Base-by-base conservation (phyloP, 2,797 vertebrate species). In the Sebastes hubbsi region DNA sequence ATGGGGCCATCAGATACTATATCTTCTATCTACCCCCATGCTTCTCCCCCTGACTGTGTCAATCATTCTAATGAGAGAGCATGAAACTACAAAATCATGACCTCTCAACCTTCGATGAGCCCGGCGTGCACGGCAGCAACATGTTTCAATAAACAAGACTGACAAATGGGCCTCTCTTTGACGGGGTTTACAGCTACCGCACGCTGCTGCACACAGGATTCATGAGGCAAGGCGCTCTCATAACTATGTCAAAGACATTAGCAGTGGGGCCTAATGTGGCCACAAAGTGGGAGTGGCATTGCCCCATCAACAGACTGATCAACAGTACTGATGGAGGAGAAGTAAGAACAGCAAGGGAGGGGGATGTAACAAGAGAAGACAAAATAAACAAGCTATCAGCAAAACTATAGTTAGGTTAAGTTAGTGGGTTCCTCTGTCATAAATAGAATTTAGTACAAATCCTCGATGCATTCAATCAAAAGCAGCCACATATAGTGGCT, bases 191-290 rank as follows among this genome's bases (percentile, higher is more conserved):
- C 63, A 55, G 80, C 82, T 73, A 38, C 73, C 77, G 62, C 32
- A 49, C 30, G 25, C 67, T 42, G 62, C 81, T 66, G 67, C 73
- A 77, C 65, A 61, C 30, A 3, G 29, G 60, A 68, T 90, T 87
- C 82, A 86, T 58, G 81, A 89, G 83, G 62, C 76, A 25, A 58
- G 61, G 38, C 27, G 18, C 75, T 74, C 80, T 59, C 75, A 68
- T 82, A 88, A 88, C 82, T 54, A 27, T 55, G 84, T 81, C 88
- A 82, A 36, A 85, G 75, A 68, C 81, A 80, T 88, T 86, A 87
- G 88, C 82, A 63, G 32, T 8, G 2, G 38, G 63, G 74, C 75
- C 38, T 81, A 80, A 88, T 73, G 80, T 58, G 52, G 58, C 84
- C 75, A 63, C 77, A 75, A 84, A 84, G 81, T 83, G 86, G 36